Conservation (phyloP, 1,140 invertebrate genomes). For the Drosophila tropicalis region DNA sequence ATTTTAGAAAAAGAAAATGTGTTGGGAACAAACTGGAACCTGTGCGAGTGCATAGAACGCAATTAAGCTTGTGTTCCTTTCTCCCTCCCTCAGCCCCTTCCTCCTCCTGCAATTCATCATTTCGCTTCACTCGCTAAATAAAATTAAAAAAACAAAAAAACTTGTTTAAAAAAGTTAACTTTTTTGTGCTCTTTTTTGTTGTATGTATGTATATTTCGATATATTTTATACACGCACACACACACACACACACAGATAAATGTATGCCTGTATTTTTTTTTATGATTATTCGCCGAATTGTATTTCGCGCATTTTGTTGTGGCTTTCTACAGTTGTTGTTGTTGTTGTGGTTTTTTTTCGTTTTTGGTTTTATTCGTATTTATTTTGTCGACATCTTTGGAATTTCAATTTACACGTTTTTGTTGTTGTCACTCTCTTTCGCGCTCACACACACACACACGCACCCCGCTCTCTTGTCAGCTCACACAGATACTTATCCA, state of each 20-base stretch:
- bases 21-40: slow-evolving; percentile 48
- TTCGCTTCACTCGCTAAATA: slow-evolving; percentile 38
- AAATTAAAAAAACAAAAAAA: slow-evolving; percentile 32
- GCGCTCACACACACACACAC: slow-evolving; percentile 29
- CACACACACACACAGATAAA: slow-evolving; percentile 25
- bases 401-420: slow-evolving; percentile 82
- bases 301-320: slow-evolving; percentile 79
- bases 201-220: slow-evolving; percentile 2
- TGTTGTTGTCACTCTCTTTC: slow-evolving; percentile 67
- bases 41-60: slow-evolving; percentile 49
- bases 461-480: slow-evolving; percentile 18
- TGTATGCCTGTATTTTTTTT: slow-evolving; percentile 48
- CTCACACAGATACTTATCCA: slow-evolving; percentile 56
- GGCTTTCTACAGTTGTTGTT: slow-evolving; percentile 67
- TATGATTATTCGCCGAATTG: slow-evolving; percentile 66
- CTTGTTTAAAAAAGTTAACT: slow-evolving; percentile 74
- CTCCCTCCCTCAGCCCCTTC: not conserved
- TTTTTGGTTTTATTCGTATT: slow-evolving; percentile 62
- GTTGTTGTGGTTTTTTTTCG: slow-evolving; percentile 42
- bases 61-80: slow-evolving; percentile 33
- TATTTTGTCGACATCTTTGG: slow-evolving; percentile 80
- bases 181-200: slow-evolving; percentile 35
- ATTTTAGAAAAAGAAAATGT: slow-evolving; percentile 4
- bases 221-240: slow-evolving; percentile 10
- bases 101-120: slow-evolving; percentile 23